Conservation (phyloP, 64 coral and sea anemone genomes). For the Anthopleura sola region DNA sequence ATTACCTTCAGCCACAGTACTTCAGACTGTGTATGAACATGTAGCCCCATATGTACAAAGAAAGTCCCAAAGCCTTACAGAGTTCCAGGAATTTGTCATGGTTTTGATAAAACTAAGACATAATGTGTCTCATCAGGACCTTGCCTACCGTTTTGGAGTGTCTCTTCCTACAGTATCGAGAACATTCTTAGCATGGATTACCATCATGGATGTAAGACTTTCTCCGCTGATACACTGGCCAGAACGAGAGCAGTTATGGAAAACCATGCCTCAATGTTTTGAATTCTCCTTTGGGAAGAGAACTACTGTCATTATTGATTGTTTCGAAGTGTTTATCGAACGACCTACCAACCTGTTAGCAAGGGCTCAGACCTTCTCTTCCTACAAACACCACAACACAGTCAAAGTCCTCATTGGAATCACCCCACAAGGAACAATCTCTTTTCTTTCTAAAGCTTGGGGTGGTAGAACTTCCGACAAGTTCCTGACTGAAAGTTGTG, state of each 20-base stretch:
- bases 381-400: constrained; percentile 44
- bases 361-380: constrained; percentile 40
- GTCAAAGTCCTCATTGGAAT: constrained; percentile 33
- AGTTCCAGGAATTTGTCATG: constrained; percentile 37
- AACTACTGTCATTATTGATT: constrained; percentile 42
- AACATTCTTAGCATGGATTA: constrained; percentile 27
- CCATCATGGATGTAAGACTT: constrained; percentile 19
- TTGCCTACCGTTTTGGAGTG: constrained; percentile 41
- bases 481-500: no score
- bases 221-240: constrained; percentile 22
- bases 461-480: no score
- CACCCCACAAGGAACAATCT: constrained; percentile 23
- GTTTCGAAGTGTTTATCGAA: constrained; percentile 48
- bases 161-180: constrained; percentile 29
- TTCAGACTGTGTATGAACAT: constrained; percentile 29
- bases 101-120: constrained; percentile 40
- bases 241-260: constrained; percentile 32
- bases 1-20: constrained; percentile 7
- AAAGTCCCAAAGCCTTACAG: constrained; percentile 3
- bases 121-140: constrained; percentile 14
- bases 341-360: constrained; percentile 31
- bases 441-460: no score
- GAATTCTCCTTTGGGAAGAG: constrained; percentile 43
- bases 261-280: constrained; percentile 41
- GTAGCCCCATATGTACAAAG: constrained; percentile 26